These are phyloP conservation scores for Dendrolimus pini DNA, from an alignment of 2,888 invertebrate species.

Conservation along the genomic window DNA sequence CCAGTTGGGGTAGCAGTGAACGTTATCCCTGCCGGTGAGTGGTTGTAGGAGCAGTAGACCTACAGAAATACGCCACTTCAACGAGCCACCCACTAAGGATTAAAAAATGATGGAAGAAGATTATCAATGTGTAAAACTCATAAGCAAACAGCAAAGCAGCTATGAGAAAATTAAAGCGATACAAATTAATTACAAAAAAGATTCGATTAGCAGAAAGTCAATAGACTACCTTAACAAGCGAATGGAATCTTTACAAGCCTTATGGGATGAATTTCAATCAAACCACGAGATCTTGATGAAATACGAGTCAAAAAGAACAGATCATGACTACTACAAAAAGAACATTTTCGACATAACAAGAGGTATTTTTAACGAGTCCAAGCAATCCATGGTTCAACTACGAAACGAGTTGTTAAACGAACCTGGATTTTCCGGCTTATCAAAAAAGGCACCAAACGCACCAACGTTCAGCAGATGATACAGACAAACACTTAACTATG, in stretches of 20 bases:
- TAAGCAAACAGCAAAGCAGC: conserved; percentile 4
- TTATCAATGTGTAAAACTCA: background rate
- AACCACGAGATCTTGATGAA: background rate
- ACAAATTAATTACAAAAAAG: conserved; percentile 3
- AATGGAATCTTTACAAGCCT: conserved; percentile 1
- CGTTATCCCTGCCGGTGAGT: no score
- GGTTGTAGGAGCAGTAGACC: no score
- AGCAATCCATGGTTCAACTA: background rate
- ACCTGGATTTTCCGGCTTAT: background rate
- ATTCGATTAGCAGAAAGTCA: conserved; percentile 4
- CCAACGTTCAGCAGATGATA: background rate
- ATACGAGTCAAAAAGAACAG: background rate
- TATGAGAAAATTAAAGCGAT: conserved; percentile 4
- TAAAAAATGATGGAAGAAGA: background rate
- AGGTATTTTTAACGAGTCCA: background rate
- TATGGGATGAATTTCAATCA: conserved; percentile 2
- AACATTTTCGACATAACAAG: background rate
- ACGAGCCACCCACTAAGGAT: background rate
- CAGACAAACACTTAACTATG: background rate
- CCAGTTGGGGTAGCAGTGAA: no score
- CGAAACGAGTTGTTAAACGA: background rate
- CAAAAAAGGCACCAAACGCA: background rate
- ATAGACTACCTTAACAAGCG: conserved; percentile 6
- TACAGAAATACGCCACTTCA: no score
- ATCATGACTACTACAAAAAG: background rate